These are phyloP conservation scores for Orius insidiosus DNA, from an alignment of 1,140 invertebrate species.

Conservation along the genomic window DNA sequence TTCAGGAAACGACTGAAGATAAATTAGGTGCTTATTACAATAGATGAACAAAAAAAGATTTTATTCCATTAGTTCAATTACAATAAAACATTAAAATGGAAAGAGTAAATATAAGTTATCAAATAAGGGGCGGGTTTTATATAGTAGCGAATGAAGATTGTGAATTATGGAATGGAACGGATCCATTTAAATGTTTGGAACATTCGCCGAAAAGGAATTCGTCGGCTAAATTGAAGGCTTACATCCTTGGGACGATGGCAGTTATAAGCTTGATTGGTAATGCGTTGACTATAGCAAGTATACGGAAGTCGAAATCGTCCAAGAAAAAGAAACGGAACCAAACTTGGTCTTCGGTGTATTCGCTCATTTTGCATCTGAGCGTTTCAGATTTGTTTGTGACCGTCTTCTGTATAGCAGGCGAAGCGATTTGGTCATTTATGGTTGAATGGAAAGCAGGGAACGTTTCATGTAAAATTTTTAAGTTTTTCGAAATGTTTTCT, in stretches of 20 bases:
- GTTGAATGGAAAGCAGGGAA: constrained; percentile 64
- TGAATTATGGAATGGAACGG: no score
- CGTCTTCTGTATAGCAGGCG: constrained; percentile 58
- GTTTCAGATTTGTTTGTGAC: constrained; percentile 61
- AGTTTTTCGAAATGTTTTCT: constrained; percentile 64
- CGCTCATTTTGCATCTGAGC: constrained; percentile 54
- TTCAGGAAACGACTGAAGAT: no score
- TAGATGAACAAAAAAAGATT: no score
- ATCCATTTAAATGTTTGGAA: constrained; percentile 27
- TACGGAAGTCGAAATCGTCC: constrained; percentile 25
- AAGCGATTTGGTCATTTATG: constrained; percentile 60
- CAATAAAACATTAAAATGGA: no score
- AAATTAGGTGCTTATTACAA: no score
- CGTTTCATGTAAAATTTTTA: constrained; percentile 58
- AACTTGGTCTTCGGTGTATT: constrained; percentile 52
- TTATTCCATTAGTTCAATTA: no score
- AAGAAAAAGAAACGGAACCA: constrained; percentile 24
- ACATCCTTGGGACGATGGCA: constrained; percentile 47
- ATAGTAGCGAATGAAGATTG: no score
- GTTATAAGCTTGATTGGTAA: constrained; percentile 55
- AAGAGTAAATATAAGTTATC: no score
- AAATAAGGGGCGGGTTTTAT: no score
- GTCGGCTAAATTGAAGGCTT: constrained; percentile 37
- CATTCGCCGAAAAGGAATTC: constrained; percentile 44
- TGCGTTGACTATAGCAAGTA: constrained; percentile 52